Percentiles rank a stretch among this genome's conserved stretches.
phyloP scores from a whole-genome alignment of 2,797 vertebrate species.

The Chloroceryle inda region DNA sequence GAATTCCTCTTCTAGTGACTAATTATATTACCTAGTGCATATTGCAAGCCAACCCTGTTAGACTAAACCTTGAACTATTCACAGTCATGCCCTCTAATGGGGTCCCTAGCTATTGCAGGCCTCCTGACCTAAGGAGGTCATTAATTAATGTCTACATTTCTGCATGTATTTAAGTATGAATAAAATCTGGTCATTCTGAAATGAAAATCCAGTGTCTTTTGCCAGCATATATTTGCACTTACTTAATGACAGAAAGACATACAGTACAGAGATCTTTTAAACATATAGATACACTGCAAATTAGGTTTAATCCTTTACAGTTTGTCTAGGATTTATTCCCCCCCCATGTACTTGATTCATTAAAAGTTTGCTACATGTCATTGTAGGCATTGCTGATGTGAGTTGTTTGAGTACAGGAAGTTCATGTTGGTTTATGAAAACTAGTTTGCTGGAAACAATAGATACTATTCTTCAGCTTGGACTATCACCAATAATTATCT shows the following conservation, averaged over 20 bases:
- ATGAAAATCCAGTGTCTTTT: neutral
- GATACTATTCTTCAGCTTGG: conserved; percentile 38
- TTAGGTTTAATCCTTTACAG: conserved; percentile 13
- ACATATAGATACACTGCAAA: neutral
- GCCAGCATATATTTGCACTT: neutral
- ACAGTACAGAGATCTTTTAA: neutral
- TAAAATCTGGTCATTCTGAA: neutral
- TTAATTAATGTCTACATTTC: conserved; percentile 22
- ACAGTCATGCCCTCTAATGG: neutral
- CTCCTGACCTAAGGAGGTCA: neutral
- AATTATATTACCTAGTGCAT: neutral
- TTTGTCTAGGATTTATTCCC: neutral
- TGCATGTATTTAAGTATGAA: neutral
- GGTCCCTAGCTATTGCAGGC: neutral
- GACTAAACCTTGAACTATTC: conserved; percentile 21
- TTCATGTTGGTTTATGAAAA: conserved; percentile 30
- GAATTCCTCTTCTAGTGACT: neutral
- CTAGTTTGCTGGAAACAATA: conserved; percentile 53
- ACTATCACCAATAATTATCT: conserved; percentile 44
- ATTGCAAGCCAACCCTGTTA: neutral
- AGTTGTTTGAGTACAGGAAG: conserved; percentile 27
- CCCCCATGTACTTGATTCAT: neutral
- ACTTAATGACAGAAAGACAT: neutral
- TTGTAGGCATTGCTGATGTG: neutral
- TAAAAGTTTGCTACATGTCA: neutral